Conservation (phyloP, 2,888 invertebrate species). For the Xestoiulus laeticollis region DNA sequence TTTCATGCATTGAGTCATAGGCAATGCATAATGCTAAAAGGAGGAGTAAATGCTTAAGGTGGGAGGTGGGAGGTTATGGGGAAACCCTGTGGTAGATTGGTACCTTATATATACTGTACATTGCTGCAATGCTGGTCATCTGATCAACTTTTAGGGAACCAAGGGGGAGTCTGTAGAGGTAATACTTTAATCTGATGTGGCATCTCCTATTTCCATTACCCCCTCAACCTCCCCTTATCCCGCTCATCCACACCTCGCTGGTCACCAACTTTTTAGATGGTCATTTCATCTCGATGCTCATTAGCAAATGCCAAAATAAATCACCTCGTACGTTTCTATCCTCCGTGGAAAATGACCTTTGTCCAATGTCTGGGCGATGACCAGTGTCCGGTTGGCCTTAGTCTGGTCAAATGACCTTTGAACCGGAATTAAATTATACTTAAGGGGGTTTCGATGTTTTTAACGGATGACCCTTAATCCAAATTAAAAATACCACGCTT, state of each 20-base stretch:
- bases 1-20: slow-evolving; percentile 39
- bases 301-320: slow-evolving; percentile 5
- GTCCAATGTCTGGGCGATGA: not conserved
- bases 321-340: not conserved
- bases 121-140: not conserved
- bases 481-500: not conserved
- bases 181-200: slow-evolving; percentile 30
- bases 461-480: not conserved
- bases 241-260: slow-evolving; percentile 4
- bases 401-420: not conserved
- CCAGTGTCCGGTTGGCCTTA: not conserved
- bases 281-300: not conserved
- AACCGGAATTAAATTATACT: not conserved
- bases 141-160: not conserved
- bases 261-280: slow-evolving; percentile 36
- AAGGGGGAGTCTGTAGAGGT: not conserved
- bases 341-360: not conserved
- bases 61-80: not conserved
- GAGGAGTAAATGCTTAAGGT: not conserved
- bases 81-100: not conserved
- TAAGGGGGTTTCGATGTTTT: not conserved
- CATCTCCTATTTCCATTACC: slow-evolving; percentile 20
- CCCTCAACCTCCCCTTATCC: not conserved
- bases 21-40: not conserved
- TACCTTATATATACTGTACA: no score